Evolutionary conservation across 2,888 invertebrate species (phyloP).

Genomic region (Apocheima hispidaria): DNA sequence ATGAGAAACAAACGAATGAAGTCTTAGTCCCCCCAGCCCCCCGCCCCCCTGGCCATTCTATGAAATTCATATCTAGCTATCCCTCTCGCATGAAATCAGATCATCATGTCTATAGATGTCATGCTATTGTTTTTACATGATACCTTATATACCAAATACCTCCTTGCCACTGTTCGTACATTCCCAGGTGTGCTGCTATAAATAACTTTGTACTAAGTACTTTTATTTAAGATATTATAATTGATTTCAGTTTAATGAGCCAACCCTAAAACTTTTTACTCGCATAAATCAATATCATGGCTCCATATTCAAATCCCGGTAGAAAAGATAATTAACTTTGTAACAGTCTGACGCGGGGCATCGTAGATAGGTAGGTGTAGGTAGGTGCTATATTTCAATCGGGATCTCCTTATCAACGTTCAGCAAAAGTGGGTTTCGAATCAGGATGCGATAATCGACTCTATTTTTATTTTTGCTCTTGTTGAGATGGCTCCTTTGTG

Average conservation of each 20-base stretch:
- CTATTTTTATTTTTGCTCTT: conserved; percentile 21
- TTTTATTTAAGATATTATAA: conserved; percentile 3
- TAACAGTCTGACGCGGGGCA: conserved; percentile 19
- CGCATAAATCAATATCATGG: conserved; percentile 32
- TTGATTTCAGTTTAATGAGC: conserved; percentile 16
- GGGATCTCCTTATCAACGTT: conserved; percentile 33
- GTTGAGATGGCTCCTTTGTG: conserved; percentile 3
- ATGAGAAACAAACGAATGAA: too few species aligned
- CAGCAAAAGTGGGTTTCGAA: conserved; percentile 30
- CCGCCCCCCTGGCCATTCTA: too few species aligned
- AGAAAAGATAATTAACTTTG: conserved; percentile 37
- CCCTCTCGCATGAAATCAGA: too few species aligned
- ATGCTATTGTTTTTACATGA: too few species aligned
- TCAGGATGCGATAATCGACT: conserved; percentile 23
- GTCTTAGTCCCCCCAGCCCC: too few species aligned
- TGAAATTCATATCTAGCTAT: too few species aligned
- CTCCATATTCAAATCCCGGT: conserved; percentile 31
- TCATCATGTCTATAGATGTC: too few species aligned
- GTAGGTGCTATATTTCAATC: conserved; percentile 18
- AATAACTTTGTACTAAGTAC: not conserved
- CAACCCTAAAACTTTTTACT: conserved; percentile 20
- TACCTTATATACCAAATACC: not conserved
- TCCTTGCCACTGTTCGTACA: not conserved
- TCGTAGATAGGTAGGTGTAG: conserved; percentile 3
- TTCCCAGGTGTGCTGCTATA: not conserved